Evolutionary conservation across 2,797 vertebrate genomes (phyloP), one percentile per base, ranked within the genome.

Genomic region (Toxotes lorentzi): DNA sequence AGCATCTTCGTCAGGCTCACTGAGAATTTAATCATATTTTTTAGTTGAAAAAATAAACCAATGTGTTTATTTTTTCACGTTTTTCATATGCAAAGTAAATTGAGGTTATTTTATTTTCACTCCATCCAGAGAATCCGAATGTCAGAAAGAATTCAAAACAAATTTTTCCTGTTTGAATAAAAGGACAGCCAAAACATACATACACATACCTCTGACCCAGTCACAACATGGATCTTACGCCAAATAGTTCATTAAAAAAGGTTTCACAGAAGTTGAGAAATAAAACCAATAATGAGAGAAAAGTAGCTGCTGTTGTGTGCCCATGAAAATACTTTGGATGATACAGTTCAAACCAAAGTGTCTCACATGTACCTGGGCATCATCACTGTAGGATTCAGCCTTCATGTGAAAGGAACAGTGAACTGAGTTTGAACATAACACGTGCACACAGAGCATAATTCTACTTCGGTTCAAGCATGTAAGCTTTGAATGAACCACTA

Each of bases 401-500:
- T 50, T 34, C 10, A 19, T 11, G n/a, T 45, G 43, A 73, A 24
- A 81, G 32, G 75, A 69, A 53, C 34, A 54, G 50, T 50, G 23
- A 66, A 34, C 35, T 30, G 27, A 30, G 27, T 64, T 50, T 27
- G 16, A 53, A 23, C n/a, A 24, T n/a, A 70, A 54, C 30, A 9
- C 24, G 2, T 17, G n/a, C 59, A 30, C 63, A 35, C 6, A 17
- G 8, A 48, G n/a, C 34, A 40, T 38, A 17, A 30, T 30, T 3
- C 27, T 17, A 30, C 23, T 32, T 60, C 19, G 23, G 11, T 41
- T 78, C 14, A 0, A 7, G 23, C n/a, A 4, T 35, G 19, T 19
- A 57, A 41, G 40, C 47, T 40, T 54, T 75, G 64, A 79, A 73
- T 78, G 63, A 69, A 47, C 23, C 61, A 30, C 58, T 40, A 17